A percentile compares a stretch with the other conserved stretches of the same genome.
Evolutionary conservation across 1,140 invertebrate genomes (phyloP).

Genomic region (Platyscapa corneri): DNA sequence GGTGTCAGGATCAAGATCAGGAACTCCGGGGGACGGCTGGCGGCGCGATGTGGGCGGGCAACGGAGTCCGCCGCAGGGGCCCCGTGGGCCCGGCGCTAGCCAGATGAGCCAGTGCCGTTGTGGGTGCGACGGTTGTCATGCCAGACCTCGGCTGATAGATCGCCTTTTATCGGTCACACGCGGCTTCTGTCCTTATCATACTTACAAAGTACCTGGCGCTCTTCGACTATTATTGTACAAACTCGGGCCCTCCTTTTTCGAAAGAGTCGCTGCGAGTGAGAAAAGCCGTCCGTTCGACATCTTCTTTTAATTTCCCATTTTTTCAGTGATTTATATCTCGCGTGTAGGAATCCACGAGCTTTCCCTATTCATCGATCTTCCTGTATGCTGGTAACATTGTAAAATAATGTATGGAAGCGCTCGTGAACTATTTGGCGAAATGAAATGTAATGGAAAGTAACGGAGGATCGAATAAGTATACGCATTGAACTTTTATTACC

Average conservation of each 20-base stretch:
- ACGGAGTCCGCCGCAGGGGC: background rate
- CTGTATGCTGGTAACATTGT: background rate
- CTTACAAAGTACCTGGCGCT: too few relatives aligned
- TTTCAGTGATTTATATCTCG: background rate
- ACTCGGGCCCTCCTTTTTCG: too few relatives aligned
- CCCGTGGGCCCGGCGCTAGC: background rate
- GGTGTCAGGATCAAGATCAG: slow-evolving; percentile 32
- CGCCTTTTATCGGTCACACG: background rate
- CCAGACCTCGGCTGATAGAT: background rate
- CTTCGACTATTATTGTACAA: too few relatives aligned
- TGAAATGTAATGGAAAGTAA: slow-evolving; percentile 9
- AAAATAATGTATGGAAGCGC: background rate
- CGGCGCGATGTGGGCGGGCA: slow-evolving; percentile 24
- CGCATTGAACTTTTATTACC: background rate
- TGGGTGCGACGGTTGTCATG: background rate
- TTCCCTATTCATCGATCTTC: background rate
- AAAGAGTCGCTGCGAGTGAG: too few relatives aligned
- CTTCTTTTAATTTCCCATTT: background rate
- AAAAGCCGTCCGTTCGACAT: background rate
- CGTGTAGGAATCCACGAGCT: background rate
- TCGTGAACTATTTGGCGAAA: background rate
- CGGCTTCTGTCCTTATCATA: background rate
- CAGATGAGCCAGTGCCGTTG: background rate
- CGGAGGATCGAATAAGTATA: slow-evolving; percentile 4
- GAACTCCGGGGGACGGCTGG: background rate